Evolutionary conservation across 2,113 vertebrate genomes (phyloP).

Genomic region (Trogon melanurus): DNA sequence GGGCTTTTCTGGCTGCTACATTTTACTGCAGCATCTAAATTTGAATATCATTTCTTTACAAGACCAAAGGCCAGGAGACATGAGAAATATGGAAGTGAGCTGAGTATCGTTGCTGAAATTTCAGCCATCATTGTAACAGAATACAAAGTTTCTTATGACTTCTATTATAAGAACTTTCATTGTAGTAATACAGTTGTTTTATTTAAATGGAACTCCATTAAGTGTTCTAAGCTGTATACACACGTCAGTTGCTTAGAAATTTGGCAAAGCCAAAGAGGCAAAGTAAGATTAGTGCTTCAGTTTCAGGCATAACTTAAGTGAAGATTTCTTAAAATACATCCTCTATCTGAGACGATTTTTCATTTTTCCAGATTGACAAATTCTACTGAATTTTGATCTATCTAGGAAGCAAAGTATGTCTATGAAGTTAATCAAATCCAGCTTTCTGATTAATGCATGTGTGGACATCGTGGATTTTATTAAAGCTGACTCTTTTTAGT

Average conservation of each 20-base stretch:
- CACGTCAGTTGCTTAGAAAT: not conserved
- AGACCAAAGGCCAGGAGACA: slow-evolving; percentile 8
- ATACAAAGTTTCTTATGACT: not conserved
- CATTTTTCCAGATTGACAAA: not conserved
- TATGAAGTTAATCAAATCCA: not conserved
- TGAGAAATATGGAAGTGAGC: slow-evolving; percentile 15
- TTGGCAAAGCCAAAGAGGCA: not conserved
- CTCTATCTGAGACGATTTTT: not conserved
- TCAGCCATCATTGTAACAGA: not conserved
- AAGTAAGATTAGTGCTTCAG: not conserved
- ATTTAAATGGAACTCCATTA: not conserved
- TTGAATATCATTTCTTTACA: slow-evolving; percentile 6
- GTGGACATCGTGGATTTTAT: not conserved
- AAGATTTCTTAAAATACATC: not conserved
- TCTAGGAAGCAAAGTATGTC: not conserved
- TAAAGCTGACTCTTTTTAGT: not conserved
- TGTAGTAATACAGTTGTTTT: not conserved
- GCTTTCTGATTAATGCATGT: not conserved
- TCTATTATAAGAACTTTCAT: not conserved
- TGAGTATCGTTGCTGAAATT: slow-evolving; percentile 18
- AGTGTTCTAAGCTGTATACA: not conserved
- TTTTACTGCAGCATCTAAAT: not conserved
- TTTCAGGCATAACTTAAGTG: not conserved
- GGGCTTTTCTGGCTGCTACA: not conserved
- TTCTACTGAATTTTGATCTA: not conserved